phyloP scores from a whole-genome alignment of 2,113 vertebrate genomes.

The Cricetomys ansorgei region DNA sequence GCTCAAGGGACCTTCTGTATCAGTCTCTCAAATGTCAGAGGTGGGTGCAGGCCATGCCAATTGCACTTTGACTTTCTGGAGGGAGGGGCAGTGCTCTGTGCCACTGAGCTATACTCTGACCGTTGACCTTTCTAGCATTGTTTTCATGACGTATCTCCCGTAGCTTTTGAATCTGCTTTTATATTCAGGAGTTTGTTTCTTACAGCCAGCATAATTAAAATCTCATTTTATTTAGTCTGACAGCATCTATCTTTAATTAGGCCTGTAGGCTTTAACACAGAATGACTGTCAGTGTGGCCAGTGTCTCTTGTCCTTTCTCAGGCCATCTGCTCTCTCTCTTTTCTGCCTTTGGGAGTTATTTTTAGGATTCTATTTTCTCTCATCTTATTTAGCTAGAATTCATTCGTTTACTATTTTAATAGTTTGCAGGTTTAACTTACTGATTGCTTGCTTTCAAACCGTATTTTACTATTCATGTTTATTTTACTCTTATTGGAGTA shows the following conservation, averaged over 20 bases:
- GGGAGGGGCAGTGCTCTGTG: neutral
- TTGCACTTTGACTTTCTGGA: neutral
- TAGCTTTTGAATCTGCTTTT: neutral
- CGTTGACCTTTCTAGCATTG: neutral
- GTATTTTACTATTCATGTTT: neutral
- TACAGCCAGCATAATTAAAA: neutral
- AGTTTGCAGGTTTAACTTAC: neutral
- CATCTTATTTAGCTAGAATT: neutral
- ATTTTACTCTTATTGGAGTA: neutral
- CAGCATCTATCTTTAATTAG: constrained; percentile 30
- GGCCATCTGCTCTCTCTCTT: constrained; percentile 18
- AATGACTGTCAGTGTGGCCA: neutral
- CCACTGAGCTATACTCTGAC: neutral
- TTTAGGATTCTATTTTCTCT: constrained; percentile 38
- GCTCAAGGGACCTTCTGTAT: neutral
- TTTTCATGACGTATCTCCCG: neutral
- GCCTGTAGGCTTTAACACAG: neutral
- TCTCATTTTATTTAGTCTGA: constrained; percentile 26
- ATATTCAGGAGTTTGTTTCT: neutral
- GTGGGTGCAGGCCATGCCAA: neutral
- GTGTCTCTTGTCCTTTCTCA: neutral
- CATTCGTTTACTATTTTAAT: constrained; percentile 4
- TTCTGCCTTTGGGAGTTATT: constrained; percentile 22
- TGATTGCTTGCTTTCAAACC: neutral
- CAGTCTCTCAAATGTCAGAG: neutral